Evolutionary conservation across 53 echinoderm and acorn worm genomes (phyloP), one percentile per base, ranked within the genome.

Genomic region (Antedon mediterranea): DNA sequence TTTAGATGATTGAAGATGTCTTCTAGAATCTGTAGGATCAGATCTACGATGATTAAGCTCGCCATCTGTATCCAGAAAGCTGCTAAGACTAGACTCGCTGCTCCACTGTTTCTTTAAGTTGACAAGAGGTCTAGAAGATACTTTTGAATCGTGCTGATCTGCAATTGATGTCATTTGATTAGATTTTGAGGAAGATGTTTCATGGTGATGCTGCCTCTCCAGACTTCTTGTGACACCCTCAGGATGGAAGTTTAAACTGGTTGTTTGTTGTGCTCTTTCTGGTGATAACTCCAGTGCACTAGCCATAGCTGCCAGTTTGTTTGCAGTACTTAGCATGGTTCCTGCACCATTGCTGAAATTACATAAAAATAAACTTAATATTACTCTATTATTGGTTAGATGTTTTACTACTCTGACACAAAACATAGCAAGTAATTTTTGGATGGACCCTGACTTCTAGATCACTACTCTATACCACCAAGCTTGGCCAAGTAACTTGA

Each of bases 231-330:
- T 27, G 28, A 30, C 73, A 3, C 28, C 74, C 27, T 33, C 70
- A 71, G 34, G 0, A 28, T 28, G 13, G 76, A 34, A 28, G 7
- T 28, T 9, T 32, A 23, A 28, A 26, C 34, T 34, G 23, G n/a
- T 33, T 76, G 32, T 33, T 30, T n/a, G n/a, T n/a, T 20, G 32
- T 32, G 75, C 30, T 33, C 76, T 15, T n/a, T 84, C 88, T 29
- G 80, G 84, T 43, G 83, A 77, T 26, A 87, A 73, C 31, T 87
- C 88, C 30, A 87, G 74, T 23, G 88, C 84, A 43, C 78, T 84
- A 41, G 88, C 88, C 88, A 84, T 87, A 30, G 83, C 81, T 5
- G 84, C 84, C 23, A 87, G 80, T 44, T 87, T 87, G 30, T 80
- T 83, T 34, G 81, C 76, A 32, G 88, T 71, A 4, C 80, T 57